These are phyloP conservation scores for Teleogryllus occipitalis DNA, from an alignment of 1,140 invertebrate genomes.

Conservation along the genomic window DNA sequence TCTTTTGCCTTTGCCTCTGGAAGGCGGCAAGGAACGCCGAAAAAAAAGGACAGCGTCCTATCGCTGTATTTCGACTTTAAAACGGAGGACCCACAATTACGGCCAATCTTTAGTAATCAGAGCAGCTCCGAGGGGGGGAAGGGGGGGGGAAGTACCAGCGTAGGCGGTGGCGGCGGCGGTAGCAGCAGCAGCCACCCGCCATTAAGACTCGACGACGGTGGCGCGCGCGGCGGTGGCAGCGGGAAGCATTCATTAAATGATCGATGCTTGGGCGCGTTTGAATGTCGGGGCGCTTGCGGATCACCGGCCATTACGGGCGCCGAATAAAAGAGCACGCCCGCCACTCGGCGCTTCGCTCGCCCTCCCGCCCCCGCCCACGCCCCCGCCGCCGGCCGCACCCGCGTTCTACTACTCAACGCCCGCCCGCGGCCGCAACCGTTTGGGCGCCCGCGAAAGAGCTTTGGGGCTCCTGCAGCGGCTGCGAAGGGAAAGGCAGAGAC, in stretches of 20 bases:
- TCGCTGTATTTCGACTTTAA: background rate
- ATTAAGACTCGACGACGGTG: background rate
- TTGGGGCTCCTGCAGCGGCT: no score
- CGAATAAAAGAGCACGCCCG: background rate
- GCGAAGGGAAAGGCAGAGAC: no score
- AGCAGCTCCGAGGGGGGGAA: background rate
- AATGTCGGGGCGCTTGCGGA: background rate
- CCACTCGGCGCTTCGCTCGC: no score
- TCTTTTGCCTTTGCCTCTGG: background rate
- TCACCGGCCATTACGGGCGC: background rate
- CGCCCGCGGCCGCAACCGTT: no score
- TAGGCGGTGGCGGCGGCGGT: background rate
- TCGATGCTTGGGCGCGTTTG: background rate
- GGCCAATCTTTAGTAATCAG: background rate
- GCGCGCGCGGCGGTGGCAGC: background rate
- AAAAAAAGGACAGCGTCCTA: background rate
- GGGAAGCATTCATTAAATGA: background rate
- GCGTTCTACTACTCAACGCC: background rate
- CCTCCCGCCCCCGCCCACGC: no score
- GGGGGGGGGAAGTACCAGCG: no score
- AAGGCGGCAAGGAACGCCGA: background rate
- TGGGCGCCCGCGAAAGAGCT: no score
- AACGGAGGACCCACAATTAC: background rate
- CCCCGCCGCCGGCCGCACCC: no score
- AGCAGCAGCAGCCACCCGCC: background rate